Base-by-base conservation (phyloP, 2,888 invertebrate species). In the Ochropleura plecta region DNA sequence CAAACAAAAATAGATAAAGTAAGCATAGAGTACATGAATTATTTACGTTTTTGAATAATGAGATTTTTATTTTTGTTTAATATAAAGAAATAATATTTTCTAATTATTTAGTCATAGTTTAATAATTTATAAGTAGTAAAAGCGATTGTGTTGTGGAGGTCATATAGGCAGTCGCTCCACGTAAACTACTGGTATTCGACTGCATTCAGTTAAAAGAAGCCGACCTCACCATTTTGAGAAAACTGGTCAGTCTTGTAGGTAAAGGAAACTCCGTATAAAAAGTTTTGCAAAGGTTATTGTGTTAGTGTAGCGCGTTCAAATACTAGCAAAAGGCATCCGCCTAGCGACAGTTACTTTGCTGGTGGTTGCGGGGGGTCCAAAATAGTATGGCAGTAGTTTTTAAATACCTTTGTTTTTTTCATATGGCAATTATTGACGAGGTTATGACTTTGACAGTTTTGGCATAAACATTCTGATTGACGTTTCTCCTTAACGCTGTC, bases 381-480 rank as follows among this genome's bases (percentile, higher is more conserved):
- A 0, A 46, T 18, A 30, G 6, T 46, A n/a, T 40, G 42, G 53
- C 5, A 10, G 10, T 10, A 14, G 48, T 14, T 20, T 5, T 20
- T 20, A 30, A 30, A 30, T 30, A 3, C 30, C 30, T 30, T 30
- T 30, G 30, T 55, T 55, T 55, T 57, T 57, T 59, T 9, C 3
- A 14, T 57, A 16, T 59, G 59, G 16, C 16, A 40, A 40, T 59
- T 16, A 16, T 8, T 30, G 14, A 57, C 57, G 14, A 30, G 12
- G n/a, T 62, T 66, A 18, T n/a, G 20, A 57, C n/a, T 73, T 74
- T 60, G 74, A 49, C 53, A 63, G n/a, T 46, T 49, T 66, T 66
- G 77, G 62, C 42, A 65, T 66, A 76, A 70, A 72, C 67, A 60
- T 65, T 53, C 44, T 70, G 57, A 66, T 55, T 86, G 79, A 81